Evolutionary conservation across 2,797 vertebrate species (phyloP).

Genomic region (Chelonia mydas): DNA sequence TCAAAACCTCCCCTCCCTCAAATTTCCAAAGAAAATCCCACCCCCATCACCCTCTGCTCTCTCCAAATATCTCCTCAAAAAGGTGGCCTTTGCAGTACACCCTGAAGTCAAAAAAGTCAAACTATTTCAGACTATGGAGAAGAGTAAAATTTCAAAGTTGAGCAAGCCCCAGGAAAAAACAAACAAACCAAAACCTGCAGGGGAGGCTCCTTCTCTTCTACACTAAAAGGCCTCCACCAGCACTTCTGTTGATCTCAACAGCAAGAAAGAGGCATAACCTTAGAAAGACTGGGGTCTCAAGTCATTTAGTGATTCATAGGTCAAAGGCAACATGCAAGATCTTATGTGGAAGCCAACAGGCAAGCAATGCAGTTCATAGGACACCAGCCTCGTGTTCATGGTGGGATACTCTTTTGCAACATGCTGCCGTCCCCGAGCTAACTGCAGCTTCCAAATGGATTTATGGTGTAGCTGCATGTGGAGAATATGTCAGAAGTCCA

Average conservation of each 20-base stretch:
- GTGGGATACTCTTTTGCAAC: not conserved
- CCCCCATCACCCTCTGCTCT: not conserved
- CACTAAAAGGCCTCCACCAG: fast-evolving
- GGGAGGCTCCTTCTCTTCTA: fast-evolving
- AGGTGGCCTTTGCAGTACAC: not conserved
- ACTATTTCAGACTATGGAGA: not conserved
- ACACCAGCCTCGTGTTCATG: not conserved
- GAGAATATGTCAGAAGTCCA: not conserved
- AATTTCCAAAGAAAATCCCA: not conserved
- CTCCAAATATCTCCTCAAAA: not conserved
- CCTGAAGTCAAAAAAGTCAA: not conserved
- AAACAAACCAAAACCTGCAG: not conserved
- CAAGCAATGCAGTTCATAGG: not conserved
- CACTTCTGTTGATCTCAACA: fast-evolving
- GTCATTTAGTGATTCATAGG: fast-evolving
- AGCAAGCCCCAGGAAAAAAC: fast-evolving
- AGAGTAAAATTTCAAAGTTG: fast-evolving
- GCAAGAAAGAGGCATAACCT: fast-evolving
- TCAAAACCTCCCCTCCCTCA: not conserved
- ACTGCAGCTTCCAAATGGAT: not conserved
- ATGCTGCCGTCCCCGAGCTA: not conserved
- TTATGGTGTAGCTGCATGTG: not conserved
- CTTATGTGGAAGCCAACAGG: not conserved
- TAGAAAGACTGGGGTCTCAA: fast-evolving
- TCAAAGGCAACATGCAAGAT: not conserved